A percentile compares a stretch with the other conserved stretches of the same genome.
These are phyloP conservation scores for Choristoneura fumiferana DNA, from an alignment of 1,140 invertebrate genomes.

Conservation along the genomic window DNA sequence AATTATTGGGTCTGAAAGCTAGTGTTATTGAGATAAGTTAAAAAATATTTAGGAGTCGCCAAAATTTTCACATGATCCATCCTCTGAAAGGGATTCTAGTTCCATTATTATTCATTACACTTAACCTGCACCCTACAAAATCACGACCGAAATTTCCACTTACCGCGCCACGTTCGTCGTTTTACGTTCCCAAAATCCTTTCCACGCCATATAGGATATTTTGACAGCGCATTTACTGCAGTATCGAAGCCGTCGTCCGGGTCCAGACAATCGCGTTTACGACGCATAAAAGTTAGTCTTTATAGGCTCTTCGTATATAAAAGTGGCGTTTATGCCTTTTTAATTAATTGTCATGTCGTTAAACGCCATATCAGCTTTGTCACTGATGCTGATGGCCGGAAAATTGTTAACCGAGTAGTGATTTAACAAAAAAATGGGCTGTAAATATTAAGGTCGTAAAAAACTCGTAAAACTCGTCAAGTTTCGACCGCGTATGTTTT, in stretches of 20 bases:
- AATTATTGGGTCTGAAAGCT: too few species aligned
- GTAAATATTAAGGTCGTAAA: slow-evolving; percentile 53
- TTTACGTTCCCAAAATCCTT: slow-evolving; percentile 4
- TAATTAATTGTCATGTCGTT: slow-evolving; percentile 76
- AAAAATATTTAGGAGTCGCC: too few species aligned
- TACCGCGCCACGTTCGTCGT: not conserved
- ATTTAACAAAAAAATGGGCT: slow-evolving; percentile 67
- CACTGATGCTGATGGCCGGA: slow-evolving; percentile 55
- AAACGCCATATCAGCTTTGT: slow-evolving; percentile 68
- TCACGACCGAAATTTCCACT: slow-evolving; percentile 1
- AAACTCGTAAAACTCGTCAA: slow-evolving; percentile 50
- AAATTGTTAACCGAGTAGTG: slow-evolving; percentile 64
- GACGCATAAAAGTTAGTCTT: slow-evolving; percentile 79
- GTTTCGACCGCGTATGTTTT: not conserved
- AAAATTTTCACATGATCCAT: too few species aligned
- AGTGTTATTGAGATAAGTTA: too few species aligned
- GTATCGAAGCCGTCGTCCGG: slow-evolving; percentile 53
- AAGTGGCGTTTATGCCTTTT: slow-evolving; percentile 77
- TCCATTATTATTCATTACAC: too few species aligned
- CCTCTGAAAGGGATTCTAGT: too few species aligned
- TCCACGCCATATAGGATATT: not conserved
- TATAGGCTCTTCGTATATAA: slow-evolving; percentile 75
- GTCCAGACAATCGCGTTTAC: slow-evolving; percentile 77
- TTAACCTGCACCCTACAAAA: not conserved
- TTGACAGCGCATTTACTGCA: slow-evolving; percentile 19